Evolutionary conservation across 2,888 invertebrate species (phyloP).

Genomic region (Galerucella nymphaeae): DNA sequence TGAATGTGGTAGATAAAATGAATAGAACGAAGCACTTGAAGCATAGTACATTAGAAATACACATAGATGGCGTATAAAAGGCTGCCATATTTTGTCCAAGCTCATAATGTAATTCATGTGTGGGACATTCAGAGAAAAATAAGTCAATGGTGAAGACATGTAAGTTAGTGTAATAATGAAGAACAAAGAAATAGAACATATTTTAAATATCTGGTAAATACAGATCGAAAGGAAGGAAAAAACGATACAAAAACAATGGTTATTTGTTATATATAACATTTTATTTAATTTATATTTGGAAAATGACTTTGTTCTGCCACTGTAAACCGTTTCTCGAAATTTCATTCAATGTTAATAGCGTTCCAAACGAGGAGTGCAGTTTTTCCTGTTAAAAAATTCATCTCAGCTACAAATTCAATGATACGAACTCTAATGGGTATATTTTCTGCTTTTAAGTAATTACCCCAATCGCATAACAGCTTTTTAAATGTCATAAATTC

Average conservation of each 20-base stretch:
- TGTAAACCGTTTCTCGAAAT: too few relatives aligned
- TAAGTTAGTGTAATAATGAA: too few relatives aligned
- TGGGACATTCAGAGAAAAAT: too few relatives aligned
- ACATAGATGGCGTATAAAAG: not conserved
- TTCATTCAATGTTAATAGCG: conserved; percentile 7
- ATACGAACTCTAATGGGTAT: conserved; percentile 39
- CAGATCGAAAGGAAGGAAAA: too few relatives aligned
- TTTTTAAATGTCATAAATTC: conserved; percentile 38
- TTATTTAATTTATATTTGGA: too few relatives aligned
- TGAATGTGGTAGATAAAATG: not conserved
- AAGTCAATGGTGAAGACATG: too few relatives aligned
- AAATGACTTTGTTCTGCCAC: not conserved
- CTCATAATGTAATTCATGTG: not conserved
- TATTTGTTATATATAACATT: too few relatives aligned
- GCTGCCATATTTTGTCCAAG: not conserved
- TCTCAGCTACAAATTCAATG: conserved; percentile 36
- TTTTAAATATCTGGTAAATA: too few relatives aligned
- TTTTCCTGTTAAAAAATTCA: conserved; percentile 32
- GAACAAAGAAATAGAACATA: too few relatives aligned
- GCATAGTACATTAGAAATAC: not conserved
- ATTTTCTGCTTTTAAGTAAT: conserved; percentile 42
- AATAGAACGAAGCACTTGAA: not conserved
- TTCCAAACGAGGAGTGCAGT: conserved; percentile 16
- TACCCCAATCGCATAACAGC: conserved; percentile 38
- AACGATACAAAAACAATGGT: too few relatives aligned